Evolutionary conservation across 2,888 invertebrate genomes (phyloP), one percentile per base, ranked within the genome.

Genomic region (Cheilosia vulpina): DNA sequence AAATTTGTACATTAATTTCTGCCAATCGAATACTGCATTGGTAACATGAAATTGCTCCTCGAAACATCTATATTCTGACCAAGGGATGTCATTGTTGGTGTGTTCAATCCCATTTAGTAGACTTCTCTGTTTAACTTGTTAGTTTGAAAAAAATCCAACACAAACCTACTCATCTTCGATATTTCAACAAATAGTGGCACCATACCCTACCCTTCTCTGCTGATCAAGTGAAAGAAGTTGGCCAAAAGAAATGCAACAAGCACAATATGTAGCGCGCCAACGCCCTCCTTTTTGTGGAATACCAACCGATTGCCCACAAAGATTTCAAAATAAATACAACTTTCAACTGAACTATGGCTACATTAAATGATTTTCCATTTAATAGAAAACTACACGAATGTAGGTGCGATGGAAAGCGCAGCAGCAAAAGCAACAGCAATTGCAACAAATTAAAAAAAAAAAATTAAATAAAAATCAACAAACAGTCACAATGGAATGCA

Each of bases 401-500:
- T 43, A 55, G 43, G 52, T 21, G 15, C 13, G 68, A 21, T 27
- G 60, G 62, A 53, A 83, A 73, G 63, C 68, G 17, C 43, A 55
- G 13, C 24, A 63, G 21, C 38, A 63, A 34, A 52, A 66, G 17
- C 58, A 66, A 73, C 47, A 76, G 38, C 43, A 21, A n/a, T 52
- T 24, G 24, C 62, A 45, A 15, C 27, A 69, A 17, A 43, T 11
- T 34, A 50, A 68, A 55, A 55, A 77, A 19, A 19, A 24, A 17
- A 0, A 27, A 31, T 31, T 27, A 1, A 27, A 31, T 31, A 41
- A 41, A 60, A 17, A 58, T 17, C 34, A 34, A 45, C 9, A 76
- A 68, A 63, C 43, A 55, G 65, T 63, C 45, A 81, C 71, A 85
- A 76, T 85, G 85, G 85, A 85, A 85, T 85, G 85, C 85, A 85